Evolutionary conservation across 2,797 vertebrate species (phyloP).

Genomic region (Merluccius polli): DNA sequence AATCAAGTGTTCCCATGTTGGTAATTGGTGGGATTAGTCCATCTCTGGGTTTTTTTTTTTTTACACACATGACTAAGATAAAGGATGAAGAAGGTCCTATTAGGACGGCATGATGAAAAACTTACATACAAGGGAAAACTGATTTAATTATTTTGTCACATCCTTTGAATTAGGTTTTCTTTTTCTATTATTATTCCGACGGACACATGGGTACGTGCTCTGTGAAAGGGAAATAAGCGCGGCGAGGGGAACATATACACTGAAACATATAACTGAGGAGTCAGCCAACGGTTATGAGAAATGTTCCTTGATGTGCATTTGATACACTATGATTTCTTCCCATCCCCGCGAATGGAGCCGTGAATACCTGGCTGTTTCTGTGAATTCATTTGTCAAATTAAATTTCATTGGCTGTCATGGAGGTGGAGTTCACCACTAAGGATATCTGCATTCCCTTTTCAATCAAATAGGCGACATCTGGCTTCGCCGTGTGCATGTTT

Average conservation of each 20-base stretch:
- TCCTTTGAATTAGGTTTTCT: neutral
- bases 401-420: slow-evolving; percentile 45
- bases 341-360: slow-evolving; percentile 32
- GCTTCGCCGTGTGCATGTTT: slow-evolving; percentile 42
- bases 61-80: neutral
- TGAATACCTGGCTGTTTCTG: slow-evolving; percentile 33
- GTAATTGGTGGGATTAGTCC: slow-evolving; percentile 22
- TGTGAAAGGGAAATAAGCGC: neutral
- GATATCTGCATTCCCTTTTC: slow-evolving; percentile 35
- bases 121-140: neutral
- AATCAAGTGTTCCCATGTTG: slow-evolving; percentile 20
- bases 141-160: neutral
- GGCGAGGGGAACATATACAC: neutral
- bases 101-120: neutral
- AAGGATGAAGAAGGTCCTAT: slow-evolving; percentile 13
- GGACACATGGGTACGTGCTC: neutral
- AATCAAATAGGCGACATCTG: slow-evolving; percentile 42
- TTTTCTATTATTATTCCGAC: neutral
- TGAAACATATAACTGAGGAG: slow-evolving; percentile 17
- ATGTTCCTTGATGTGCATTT: slow-evolving; percentile 42
- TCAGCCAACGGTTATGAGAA: slow-evolving; percentile 10
- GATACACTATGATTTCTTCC: slow-evolving; percentile 37
- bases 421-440: slow-evolving; percentile 41
- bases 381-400: slow-evolving; percentile 50
- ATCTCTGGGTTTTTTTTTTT: neutral